These are phyloP conservation scores for Acanthopleura granulata DNA, from an alignment of 2,888 invertebrate species.

Conservation along the genomic window DNA sequence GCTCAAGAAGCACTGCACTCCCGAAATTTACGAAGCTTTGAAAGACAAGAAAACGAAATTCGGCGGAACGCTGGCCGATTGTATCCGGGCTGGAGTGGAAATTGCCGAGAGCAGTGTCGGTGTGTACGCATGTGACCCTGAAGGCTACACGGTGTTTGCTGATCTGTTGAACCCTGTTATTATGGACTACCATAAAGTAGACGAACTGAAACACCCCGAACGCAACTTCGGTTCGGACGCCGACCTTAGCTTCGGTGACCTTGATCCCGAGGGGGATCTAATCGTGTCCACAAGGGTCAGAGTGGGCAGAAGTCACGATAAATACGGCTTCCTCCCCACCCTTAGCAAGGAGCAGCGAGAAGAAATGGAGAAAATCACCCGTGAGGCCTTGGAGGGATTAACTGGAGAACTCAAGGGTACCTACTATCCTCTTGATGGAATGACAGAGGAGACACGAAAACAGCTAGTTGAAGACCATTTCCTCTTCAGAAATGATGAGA, in stretches of 20 bases:
- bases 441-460: slow-evolving; percentile 35
- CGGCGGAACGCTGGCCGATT: slow-evolving; percentile 54
- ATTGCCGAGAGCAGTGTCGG: slow-evolving; percentile 71
- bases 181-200: slow-evolving; percentile 69
- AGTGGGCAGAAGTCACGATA: slow-evolving; percentile 37
- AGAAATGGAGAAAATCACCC: slow-evolving; percentile 27
- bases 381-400: slow-evolving; percentile 25
- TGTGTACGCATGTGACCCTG: slow-evolving; percentile 97
- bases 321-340: slow-evolving; percentile 74
- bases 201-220: slow-evolving; percentile 82
- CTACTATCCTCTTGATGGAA: slow-evolving; percentile 40
- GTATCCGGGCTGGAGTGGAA: slow-evolving; percentile 77
- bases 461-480: slow-evolving; percentile 47
- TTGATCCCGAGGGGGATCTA: slow-evolving; percentile 33
- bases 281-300: slow-evolving; percentile 37
- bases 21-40: slow-evolving; percentile 41
- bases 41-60: slow-evolving; percentile 46
- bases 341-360: slow-evolving; percentile 74
- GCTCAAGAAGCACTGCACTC: slow-evolving; percentile 77
- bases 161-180: slow-evolving; percentile 97
- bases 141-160: slow-evolving; percentile 91
- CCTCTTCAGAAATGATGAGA: slow-evolving; percentile 35
- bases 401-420: slow-evolving; percentile 28
- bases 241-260: slow-evolving; percentile 77
- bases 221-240: slow-evolving; percentile 87